These are phyloP conservation scores for Scleropages formosus DNA, from an alignment of 2,797 vertebrate species.

Conservation along the genomic window DNA sequence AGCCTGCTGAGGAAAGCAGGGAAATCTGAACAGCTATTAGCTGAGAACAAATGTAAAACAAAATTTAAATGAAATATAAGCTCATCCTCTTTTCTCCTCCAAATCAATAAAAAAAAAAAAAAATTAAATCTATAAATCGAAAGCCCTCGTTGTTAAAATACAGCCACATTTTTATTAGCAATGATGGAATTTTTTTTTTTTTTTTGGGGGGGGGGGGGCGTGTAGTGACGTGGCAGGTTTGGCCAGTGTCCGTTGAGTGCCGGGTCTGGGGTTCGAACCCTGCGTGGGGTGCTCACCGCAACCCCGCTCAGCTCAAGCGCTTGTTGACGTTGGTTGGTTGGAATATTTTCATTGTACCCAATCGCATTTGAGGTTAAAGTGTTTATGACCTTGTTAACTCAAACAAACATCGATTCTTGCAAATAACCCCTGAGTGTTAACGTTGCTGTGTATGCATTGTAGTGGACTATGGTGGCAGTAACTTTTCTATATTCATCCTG, in stretches of 20 bases:
- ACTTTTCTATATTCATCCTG: neutral
- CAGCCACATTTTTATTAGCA: neutral
- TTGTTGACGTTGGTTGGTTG: too few relatives aligned
- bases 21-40: constrained; percentile 48
- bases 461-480: neutral
- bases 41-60: constrained; percentile 43
- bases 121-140: constrained; percentile 25
- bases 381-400: neutral
- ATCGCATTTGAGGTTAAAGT: neutral
- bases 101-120: constrained; percentile 26
- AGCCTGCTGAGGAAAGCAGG: constrained; percentile 34
- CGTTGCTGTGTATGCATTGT: neutral
- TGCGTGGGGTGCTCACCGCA: too few relatives aligned
- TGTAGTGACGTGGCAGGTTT: constrained; percentile 6
- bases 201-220: too few relatives aligned
- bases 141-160: constrained; percentile 7
- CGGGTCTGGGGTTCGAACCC: too few relatives aligned
- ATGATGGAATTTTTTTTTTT: neutral
- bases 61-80: constrained; percentile 52
- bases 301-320: too few relatives aligned
- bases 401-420: neutral
- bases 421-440: neutral
- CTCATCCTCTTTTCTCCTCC: constrained; percentile 36
- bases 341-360: neutral
- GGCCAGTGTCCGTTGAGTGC: too few relatives aligned